Evolutionary conservation across 2,888 invertebrate genomes (phyloP).

Genomic region (Chymomyza fuscimana): DNA sequence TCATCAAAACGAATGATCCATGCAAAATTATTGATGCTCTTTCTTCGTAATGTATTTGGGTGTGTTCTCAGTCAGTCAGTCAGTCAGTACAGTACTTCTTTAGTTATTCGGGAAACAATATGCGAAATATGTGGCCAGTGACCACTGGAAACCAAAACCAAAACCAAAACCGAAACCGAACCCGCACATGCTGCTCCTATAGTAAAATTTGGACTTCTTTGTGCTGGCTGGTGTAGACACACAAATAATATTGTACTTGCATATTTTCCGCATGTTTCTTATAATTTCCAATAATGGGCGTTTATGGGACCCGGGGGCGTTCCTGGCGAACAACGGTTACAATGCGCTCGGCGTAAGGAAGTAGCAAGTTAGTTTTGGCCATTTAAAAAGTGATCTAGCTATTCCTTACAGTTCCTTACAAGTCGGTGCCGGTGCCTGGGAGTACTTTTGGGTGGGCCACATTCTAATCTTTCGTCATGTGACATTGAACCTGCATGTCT

Average conservation of each 20-base stretch:
- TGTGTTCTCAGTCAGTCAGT: neutral
- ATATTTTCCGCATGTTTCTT: neutral
- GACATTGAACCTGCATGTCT: conserved; percentile 13
- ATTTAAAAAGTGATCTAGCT: conserved; percentile 63
- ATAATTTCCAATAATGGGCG: neutral
- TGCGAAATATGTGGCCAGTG: too few relatives aligned
- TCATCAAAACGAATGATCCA: conserved; percentile 77
- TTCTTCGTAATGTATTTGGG: neutral
- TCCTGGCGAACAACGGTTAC: conserved; percentile 49
- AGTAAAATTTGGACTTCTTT: neutral
- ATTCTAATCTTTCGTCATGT: conserved; percentile 22
- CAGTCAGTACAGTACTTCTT: too few relatives aligned
- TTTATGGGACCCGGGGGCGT: conserved; percentile 33
- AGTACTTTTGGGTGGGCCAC: conserved; percentile 25
- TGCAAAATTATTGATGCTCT: conserved; percentile 61
- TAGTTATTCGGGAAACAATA: too few relatives aligned
- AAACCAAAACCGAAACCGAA: too few relatives aligned
- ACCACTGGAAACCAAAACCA: too few relatives aligned
- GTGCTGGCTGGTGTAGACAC: neutral
- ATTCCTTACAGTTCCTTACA: conserved; percentile 28
- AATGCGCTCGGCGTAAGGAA: conserved; percentile 72
- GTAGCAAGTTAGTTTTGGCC: conserved; percentile 71
- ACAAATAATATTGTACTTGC: neutral
- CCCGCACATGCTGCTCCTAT: neutral
- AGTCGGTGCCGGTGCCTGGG: conserved; percentile 7